Evolutionary conservation across 2,888 invertebrate species (phyloP).

Genomic region (Xanthia icteritia): DNA sequence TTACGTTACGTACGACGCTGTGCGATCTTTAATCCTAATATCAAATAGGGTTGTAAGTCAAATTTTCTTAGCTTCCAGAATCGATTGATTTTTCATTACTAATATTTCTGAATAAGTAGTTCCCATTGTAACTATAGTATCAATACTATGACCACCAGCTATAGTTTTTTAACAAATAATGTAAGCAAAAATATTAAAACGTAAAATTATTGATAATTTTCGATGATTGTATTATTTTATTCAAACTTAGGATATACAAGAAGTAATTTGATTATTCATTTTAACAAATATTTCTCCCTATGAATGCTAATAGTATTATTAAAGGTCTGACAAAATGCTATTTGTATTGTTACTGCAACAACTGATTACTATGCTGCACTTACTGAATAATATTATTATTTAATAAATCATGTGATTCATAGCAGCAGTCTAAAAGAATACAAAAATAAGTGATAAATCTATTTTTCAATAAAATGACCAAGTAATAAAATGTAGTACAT

Average conservation of each 20-base stretch:
- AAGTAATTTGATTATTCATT: conserved; percentile 3
- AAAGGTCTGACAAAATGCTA: background rate
- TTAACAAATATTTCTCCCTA: background rate
- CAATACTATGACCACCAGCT: background rate
- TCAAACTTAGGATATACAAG: background rate
- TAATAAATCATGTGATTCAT: background rate
- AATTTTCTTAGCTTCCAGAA: background rate
- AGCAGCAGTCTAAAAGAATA: background rate
- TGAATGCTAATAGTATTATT: conserved; percentile 28
- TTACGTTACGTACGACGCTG: conserved; percentile 23
- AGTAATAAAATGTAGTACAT: background rate
- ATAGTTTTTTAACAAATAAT: background rate
- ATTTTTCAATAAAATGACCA: background rate
- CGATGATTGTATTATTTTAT: background rate
- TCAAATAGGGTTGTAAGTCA: conserved; percentile 5
- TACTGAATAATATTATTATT: background rate
- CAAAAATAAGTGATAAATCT: background rate
- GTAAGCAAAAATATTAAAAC: background rate
- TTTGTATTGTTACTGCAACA: background rate
- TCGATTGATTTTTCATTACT: conserved; percentile 10
- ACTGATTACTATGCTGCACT: background rate
- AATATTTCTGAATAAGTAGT: background rate
- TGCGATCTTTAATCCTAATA: conserved; percentile 30
- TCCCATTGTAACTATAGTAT: background rate
- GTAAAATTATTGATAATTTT: background rate